Base-by-base conservation (phyloP, 2,113 vertebrate genomes). In the Neomonachus schauinslandi region DNA sequence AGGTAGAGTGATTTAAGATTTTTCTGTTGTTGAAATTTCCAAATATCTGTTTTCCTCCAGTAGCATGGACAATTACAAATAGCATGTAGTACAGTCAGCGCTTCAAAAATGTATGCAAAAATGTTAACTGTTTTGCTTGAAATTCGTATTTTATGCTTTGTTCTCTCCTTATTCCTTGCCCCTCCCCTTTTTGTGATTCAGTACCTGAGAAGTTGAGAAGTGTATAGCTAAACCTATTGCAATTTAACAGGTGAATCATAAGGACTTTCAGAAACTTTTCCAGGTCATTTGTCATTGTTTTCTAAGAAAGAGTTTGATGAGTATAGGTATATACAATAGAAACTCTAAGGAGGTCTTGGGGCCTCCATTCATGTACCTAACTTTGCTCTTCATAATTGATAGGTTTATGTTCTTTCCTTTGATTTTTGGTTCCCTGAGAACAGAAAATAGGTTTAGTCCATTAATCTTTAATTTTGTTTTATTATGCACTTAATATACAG, bases 381-480 rank as follows among this genome's bases (percentile, higher is more conserved):
- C 49, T 96, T 65, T 90, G 57, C 24, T 95, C 26, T 80, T 95
- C 90, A 36, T 93, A 84, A 83, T 89, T 76, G 63, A 85, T 88
- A 95, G 15, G 33, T 91, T 91, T 85, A n/a, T 94, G 19, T 80
- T 91, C 16, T 93, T 94, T 94, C 28, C 33, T 86, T 97, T 94
- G 93, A 95, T 74, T 97, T 90, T 86, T 24, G 74, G 31, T 49
- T 86, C n/a, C 63, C 49, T 91, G 72, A 97, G 57, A 91, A 89
- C 2, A 95, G 63, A 94, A 96, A 74, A 74, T 77, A 74, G 79
- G 14, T 76, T 31, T 74, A 1, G 83, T 95, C 2, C n/a, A 39
- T 87, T 92, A 85, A 55, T 72, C 36, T 90, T 84, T n/a, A 72
- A 16, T 96, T 94, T 94, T 91, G 31, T 53, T 76, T 87, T 69